Conservation (phyloP, 2,113 vertebrate species). For the Fulmarus glacialis region DNA sequence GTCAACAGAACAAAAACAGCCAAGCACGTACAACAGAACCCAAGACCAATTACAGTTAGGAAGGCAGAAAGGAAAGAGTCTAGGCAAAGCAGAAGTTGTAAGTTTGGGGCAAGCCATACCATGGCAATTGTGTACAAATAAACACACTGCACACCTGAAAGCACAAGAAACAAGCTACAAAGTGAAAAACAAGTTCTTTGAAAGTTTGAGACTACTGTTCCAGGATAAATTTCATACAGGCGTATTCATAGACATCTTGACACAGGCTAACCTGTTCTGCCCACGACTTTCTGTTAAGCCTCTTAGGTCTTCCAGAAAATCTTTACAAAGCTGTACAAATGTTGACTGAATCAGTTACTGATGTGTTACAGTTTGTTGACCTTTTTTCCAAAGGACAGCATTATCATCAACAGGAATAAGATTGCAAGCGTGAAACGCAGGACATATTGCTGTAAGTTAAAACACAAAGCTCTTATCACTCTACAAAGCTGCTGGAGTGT, state of each 20-base stretch:
- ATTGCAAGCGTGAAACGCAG: rapidly evolving
- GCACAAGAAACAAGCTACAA: not conserved
- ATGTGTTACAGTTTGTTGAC: not conserved
- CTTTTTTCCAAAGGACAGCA: not conserved
- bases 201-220: not conserved
- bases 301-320: not conserved
- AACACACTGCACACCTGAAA: not conserved
- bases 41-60: not conserved
- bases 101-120: not conserved
- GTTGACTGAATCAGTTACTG: not conserved
- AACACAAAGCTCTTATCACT: not conserved
- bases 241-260: not conserved
- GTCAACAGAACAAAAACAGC: not conserved
- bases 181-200: not conserved
- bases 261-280: not conserved
- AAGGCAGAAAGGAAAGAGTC: not conserved
- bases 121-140: not conserved
- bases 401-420: not conserved
- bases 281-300: rapidly evolving
- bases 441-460: not conserved
- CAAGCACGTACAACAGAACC: not conserved
- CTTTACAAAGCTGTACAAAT: not conserved
- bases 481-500: rapidly evolving
- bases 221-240: not conserved
- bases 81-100: not conserved